phyloP scores from a whole-genome alignment of 2,113 vertebrate species.

The Cnemophilus loriae region DNA sequence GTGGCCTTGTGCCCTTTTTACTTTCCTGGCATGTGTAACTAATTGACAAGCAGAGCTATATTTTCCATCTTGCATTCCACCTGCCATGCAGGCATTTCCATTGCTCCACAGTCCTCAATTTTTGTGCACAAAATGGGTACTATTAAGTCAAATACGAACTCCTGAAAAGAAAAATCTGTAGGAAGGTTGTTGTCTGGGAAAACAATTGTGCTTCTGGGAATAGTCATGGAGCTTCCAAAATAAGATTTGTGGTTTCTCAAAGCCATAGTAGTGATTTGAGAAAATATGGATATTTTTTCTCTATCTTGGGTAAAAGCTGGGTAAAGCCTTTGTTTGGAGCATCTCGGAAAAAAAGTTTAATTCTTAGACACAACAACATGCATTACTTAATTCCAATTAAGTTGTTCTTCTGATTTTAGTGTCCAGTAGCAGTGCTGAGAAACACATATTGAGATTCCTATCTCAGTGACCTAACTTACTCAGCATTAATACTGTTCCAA shows the following conservation, averaged over 20 bases:
- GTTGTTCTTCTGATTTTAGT: background rate
- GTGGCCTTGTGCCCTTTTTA: background rate
- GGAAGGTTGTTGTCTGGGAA: background rate
- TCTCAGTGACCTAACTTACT: background rate
- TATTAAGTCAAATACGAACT: background rate
- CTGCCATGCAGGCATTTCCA: background rate
- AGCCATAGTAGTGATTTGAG: background rate
- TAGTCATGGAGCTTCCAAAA: background rate
- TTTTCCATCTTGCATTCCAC: background rate
- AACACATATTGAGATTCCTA: background rate
- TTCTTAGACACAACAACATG: background rate
- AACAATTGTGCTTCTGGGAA: background rate
- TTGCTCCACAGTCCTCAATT: background rate
- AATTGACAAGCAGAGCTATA: background rate
- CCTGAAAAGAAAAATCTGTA: background rate
- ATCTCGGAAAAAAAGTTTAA: background rate
- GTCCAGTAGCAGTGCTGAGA: background rate
- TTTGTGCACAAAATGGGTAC: background rate
- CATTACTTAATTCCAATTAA: background rate
- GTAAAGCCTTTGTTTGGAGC: background rate
- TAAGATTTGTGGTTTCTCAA: background rate
- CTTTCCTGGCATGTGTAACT: background rate
- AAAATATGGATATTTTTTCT: background rate
- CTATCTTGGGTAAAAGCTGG: background rate
- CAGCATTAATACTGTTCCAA: background rate